These are phyloP conservation scores for Eulemur rubriventer DNA, from an alignment of 2,797 vertebrate genomes.

Conservation along the genomic window DNA sequence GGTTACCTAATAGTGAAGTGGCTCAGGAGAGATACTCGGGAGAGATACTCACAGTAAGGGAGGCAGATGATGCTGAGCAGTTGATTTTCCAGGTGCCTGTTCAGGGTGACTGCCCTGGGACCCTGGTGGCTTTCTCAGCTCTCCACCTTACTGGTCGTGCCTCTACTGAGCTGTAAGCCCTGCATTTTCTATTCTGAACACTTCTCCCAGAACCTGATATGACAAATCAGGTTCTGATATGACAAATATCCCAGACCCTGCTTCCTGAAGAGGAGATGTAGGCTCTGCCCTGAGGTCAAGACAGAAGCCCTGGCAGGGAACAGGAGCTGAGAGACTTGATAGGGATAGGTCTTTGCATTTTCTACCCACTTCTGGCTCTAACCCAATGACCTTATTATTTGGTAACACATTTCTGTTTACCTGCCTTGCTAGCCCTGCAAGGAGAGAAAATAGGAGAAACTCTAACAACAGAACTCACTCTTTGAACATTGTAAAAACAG, in stretches of 20 bases:
- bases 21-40: background rate
- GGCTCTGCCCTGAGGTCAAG: slow-evolving; percentile 15
- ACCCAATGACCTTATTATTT: background rate
- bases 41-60: background rate
- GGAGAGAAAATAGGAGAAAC: background rate
- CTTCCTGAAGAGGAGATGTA: slow-evolving; percentile 41
- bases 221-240: slow-evolving; percentile 28
- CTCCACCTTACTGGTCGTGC: background rate
- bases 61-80: background rate
- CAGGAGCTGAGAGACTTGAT: background rate
- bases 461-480: background rate
- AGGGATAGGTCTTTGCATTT: background rate
- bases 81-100: background rate
- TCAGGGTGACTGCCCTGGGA: background rate
- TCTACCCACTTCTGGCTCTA: background rate
- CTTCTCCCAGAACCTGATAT: background rate
- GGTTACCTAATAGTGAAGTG: background rate
- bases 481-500: background rate
- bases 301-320: background rate
- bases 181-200: background rate
- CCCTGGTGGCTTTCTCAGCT: background rate
- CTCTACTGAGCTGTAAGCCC: background rate
- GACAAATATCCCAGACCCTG: slow-evolving; percentile 25
- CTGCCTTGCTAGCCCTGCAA: background rate
- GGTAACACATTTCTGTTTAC: background rate